These are phyloP conservation scores for Hydractinia symbiolongicarpus DNA, from an alignment of 30 jellyfish, hydroid and myxozoan species.

Conservation along the genomic window DNA sequence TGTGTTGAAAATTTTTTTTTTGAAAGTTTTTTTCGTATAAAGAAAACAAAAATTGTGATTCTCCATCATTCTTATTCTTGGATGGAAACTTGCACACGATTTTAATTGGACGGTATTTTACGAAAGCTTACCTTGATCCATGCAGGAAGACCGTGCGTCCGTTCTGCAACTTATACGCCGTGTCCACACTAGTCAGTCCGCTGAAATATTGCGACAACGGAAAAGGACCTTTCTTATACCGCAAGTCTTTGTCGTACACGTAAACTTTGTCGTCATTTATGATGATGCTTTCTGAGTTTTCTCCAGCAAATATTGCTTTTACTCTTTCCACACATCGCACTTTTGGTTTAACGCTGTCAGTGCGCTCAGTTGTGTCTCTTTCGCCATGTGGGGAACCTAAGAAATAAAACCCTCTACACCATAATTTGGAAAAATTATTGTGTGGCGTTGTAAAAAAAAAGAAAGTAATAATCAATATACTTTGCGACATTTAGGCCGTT, in stretches of 20 bases:
- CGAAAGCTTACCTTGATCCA: conserved; percentile 23
- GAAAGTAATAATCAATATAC: no score
- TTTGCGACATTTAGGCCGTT: no score
- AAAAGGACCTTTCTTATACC: conserved; percentile 46
- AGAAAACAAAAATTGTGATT: no score
- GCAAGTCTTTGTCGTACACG: conserved; percentile 23
- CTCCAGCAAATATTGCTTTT: conserved; percentile 37
- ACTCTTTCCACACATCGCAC: conserved; percentile 33
- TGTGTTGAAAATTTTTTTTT: no score
- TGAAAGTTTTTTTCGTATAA: no score
- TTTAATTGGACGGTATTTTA: background rate
- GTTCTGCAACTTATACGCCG: conserved; percentile 60
- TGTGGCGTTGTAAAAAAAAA: no score
- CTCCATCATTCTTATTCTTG: no score
- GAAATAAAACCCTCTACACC: no score
- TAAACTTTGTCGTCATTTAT: conserved; percentile 39
- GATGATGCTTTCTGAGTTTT: conserved; percentile 30
- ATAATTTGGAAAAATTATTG: no score
- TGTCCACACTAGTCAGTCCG: conserved; percentile 63
- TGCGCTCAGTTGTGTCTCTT: background rate
- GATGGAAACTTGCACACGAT: no score
- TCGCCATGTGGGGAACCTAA: background rate
- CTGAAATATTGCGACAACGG: conserved; percentile 38
- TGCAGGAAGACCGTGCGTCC: conserved; percentile 62
- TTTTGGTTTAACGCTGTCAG: conserved; percentile 1